Evolutionary conservation across 2,797 vertebrate genomes (phyloP).

Genomic region (Sus cebifrons): DNA sequence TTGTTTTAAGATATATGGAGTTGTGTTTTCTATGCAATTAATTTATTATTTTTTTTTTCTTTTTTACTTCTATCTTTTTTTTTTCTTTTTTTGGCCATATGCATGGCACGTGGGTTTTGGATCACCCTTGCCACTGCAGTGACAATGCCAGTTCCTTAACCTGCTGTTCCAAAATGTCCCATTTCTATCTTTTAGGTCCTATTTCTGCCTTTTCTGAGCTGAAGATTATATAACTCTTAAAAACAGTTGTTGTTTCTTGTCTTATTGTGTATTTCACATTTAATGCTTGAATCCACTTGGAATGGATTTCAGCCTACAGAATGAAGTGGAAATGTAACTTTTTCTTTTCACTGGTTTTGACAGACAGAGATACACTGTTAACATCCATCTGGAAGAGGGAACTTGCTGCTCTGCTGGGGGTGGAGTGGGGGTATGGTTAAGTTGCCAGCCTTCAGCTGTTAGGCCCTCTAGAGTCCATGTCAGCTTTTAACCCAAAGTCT

Average conservation of each 20-base stretch:
- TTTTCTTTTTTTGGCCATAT: no score
- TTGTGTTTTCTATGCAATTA: background rate
- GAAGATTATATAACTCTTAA: background rate
- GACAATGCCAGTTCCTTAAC: no score
- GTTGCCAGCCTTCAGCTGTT: background rate
- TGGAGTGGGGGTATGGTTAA: background rate
- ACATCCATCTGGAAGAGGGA: no score
- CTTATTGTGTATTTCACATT: background rate
- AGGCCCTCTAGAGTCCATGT: background rate
- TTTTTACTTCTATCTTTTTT: background rate
- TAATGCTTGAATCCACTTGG: background rate
- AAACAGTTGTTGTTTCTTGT: background rate
- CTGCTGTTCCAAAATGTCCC: no score
- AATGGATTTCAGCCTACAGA: background rate
- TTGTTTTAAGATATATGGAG: background rate
- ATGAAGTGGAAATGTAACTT: background rate
- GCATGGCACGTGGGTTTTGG: no score
- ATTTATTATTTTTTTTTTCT: background rate
- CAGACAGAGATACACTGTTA: background rate
- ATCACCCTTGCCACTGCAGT: no score
- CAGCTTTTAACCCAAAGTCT: constrained; percentile 9
- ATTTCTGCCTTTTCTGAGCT: background rate
- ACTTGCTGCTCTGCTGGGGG: background rate
- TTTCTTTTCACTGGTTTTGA: background rate
- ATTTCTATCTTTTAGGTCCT: no score